Base-by-base conservation (phyloP, 92 coral and sea anemone genomes). In the Heteractis magnifica region DNA sequence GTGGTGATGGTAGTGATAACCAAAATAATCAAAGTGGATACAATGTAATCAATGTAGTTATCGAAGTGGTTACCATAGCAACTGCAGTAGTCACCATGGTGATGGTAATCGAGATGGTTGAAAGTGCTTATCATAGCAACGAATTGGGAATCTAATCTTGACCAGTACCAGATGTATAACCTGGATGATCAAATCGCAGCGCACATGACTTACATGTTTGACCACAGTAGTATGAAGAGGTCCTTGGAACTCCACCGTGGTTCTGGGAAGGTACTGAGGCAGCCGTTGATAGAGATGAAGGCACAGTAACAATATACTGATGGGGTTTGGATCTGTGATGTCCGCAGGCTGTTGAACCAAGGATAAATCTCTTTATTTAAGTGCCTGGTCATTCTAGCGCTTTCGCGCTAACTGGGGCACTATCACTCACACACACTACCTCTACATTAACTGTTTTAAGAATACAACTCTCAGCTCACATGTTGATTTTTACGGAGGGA, bases 251-350 rank as follows among this genome's bases (percentile, higher is more conserved):
- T 89, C 91, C 11, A 94, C 98, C 21, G 94, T 90, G 21, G 96
- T 86, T 80, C 99, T 94, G 41, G 99, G 99, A 20, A 96, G 87
- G 72, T 96, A 96, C 81, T 96, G 99, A n/a, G 98, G 99, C 49
- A 96, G 87, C 74, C 97, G 97, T 71, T 90, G 98, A 62, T 96
- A 96, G n/a, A 96, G 91, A 85, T 96, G 98, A 23, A 96, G 87
- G 81, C 98, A 94, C 71, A 96, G 81, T 82, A 96, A 83, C 49
- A 96, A 56, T 21, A 96, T 83, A 56, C 94, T 81, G 81, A 96
- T 88, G 3, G 98, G 93, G 83, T 96, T 96, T 0, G 99, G 98
- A 74, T 96, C 97, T 4, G 95, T 94, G 84, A 96, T 89, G 70
- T 96, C 99, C 68, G 98, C 92, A 13, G 99, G 89, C 98, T 95